These are phyloP conservation scores for human (Homo sapiens) DNA, from an alignment of 2,113 vertebrate species.

Conservation along the genomic window DNA sequence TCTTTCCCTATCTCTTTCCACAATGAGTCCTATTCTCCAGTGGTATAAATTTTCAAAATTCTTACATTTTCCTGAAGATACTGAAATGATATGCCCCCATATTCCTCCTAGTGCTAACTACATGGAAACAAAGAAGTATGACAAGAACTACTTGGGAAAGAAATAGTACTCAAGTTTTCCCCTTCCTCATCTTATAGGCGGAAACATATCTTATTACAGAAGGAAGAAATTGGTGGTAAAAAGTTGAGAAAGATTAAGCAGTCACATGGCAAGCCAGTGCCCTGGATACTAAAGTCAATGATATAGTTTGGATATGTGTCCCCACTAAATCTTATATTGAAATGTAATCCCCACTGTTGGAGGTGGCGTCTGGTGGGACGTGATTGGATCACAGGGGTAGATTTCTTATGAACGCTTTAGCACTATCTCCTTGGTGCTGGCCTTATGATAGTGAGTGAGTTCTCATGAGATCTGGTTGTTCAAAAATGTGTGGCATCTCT, in stretches of 20 bases:
- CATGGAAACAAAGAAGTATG: neutral
- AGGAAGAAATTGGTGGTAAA: neutral
- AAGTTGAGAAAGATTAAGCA: neutral
- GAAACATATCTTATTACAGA: neutral
- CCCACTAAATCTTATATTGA: no score
- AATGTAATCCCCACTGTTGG: no score
- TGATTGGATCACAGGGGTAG: no score
- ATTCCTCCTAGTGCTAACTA: neutral
- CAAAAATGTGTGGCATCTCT: no score
- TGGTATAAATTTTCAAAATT: neutral
- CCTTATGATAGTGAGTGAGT: no score
- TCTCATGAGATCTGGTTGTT: no score
- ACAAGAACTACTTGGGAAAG: neutral
- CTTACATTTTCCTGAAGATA: neutral
- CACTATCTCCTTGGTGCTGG: no score
- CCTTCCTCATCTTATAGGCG: neutral
- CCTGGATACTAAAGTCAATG: neutral
- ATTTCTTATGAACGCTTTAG: no score
- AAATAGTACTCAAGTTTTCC: neutral
- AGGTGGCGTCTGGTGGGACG: no score
- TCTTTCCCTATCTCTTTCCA: neutral
- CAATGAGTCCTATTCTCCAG: neutral
- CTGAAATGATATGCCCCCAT: neutral
- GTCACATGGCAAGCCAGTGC: rapidly evolving
- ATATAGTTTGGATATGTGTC: no score